Percentiles rank a stretch among this genome's conserved stretches.
Conservation (phyloP, 2,888 invertebrate species). For the Ligdia adustata region DNA sequence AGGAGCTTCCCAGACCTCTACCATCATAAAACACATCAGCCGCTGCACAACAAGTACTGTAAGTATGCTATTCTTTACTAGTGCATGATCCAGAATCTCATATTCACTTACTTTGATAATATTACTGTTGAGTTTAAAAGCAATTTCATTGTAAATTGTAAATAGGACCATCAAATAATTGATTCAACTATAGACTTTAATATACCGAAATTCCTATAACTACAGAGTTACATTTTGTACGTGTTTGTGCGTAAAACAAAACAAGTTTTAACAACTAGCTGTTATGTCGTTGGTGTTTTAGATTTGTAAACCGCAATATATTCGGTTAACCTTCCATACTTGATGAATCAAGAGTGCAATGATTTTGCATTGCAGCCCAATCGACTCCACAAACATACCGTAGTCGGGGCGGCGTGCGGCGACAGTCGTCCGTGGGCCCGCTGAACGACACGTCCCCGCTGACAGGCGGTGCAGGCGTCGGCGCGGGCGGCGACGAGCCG, state of each 20-base stretch:
- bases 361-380: slow-evolving; percentile 78
- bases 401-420: slow-evolving; percentile 83
- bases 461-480: slow-evolving; percentile 57
- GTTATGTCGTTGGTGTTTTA: too few relatives aligned
- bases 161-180: too few relatives aligned
- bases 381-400: slow-evolving; percentile 85
- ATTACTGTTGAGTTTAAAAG: not conserved
- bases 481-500: slow-evolving; percentile 63
- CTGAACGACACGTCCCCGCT: slow-evolving; percentile 82
- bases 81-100: slow-evolving; percentile 58
- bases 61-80: slow-evolving; percentile 74
- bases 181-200: too few relatives aligned
- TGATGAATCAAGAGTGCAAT: not conserved
- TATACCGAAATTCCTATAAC: too few relatives aligned
- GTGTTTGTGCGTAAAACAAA: too few relatives aligned
- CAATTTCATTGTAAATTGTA: not conserved
- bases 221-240: too few relatives aligned
- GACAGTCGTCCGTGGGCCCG: slow-evolving; percentile 86
- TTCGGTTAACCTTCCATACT: too few relatives aligned
- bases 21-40: slow-evolving; percentile 90
- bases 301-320: too few relatives aligned
- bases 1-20: slow-evolving; percentile 94
- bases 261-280: too few relatives aligned
- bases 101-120: slow-evolving; percentile 14
- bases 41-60: slow-evolving; percentile 89